Evolutionary conservation across 2,888 invertebrate genomes (phyloP).

Genomic region (Listrodromus nycthemerus): DNA sequence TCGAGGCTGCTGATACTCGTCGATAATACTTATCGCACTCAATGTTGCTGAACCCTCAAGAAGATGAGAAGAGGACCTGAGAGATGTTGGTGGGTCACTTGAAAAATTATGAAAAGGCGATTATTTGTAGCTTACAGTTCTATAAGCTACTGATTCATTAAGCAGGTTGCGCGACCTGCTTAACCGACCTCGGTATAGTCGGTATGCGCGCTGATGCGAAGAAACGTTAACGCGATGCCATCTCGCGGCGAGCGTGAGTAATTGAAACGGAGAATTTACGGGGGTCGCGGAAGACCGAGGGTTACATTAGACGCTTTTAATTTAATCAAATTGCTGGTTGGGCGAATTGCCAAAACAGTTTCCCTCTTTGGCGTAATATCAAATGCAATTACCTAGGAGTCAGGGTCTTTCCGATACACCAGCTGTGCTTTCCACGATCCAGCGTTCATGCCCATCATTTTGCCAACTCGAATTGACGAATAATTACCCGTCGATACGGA

Average conservation of each 20-base stretch:
- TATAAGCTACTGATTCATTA: too few relatives aligned
- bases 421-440: slow-evolving; percentile 1
- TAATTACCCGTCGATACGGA: not conserved
- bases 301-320: slow-evolving; percentile 58
- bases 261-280: slow-evolving; percentile 31
- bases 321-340: slow-evolving; percentile 66
- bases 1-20: slow-evolving; percentile 28
- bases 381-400: slow-evolving; percentile 57
- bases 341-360: slow-evolving; percentile 59
- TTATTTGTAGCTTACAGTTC: not conserved
- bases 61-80: not conserved
- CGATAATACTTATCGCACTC: slow-evolving; percentile 40
- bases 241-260: slow-evolving; percentile 36
- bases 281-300: slow-evolving; percentile 22
- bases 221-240: slow-evolving; percentile 26
- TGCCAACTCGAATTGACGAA: not conserved
- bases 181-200: not conserved
- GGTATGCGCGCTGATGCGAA: not conserved
- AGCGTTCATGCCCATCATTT: slow-evolving; percentile 25
- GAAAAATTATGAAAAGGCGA: slow-evolving; percentile 10
- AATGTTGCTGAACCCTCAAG: slow-evolving; percentile 10
- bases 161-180: not conserved
- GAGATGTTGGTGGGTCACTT: slow-evolving; percentile 13
- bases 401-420: slow-evolving; percentile 47
- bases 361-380: slow-evolving; percentile 60